Percentiles rank a stretch among this genome's conserved stretches.
These are phyloP conservation scores for Pachydiplax longipennis DNA, from an alignment of 2,888 invertebrate species.

Conservation along the genomic window DNA sequence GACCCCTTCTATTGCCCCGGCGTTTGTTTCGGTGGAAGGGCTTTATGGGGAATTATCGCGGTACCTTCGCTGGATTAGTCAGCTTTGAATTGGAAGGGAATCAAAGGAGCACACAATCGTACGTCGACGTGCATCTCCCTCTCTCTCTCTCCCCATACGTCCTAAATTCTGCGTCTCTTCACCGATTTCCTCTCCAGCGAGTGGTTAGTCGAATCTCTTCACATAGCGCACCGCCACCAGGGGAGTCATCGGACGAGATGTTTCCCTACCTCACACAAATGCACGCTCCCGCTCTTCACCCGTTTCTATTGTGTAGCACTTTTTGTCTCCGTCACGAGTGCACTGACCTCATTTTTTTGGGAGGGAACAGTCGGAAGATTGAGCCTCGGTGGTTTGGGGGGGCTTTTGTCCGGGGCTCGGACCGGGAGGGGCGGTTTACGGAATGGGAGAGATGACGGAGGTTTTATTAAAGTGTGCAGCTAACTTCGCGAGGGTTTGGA, in stretches of 20 bases:
- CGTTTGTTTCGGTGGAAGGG: too few species aligned
- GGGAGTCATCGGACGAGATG: background rate
- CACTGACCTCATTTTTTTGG: background rate
- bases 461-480: background rate
- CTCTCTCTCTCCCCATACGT: background rate
- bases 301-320: background rate
- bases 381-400: background rate
- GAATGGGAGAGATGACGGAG: background rate
- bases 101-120: too few species aligned
- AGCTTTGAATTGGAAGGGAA: too few species aligned
- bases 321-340: background rate
- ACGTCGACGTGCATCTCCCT: too few species aligned
- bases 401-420: background rate
- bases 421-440: background rate
- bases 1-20: background rate
- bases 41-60: too few species aligned
- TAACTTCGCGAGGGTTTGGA: too few species aligned
- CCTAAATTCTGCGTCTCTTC: background rate
- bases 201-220: background rate
- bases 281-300: background rate
- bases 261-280: background rate
- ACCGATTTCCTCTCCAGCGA: background rate
- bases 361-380: background rate
- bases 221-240: background rate
- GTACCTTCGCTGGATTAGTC: too few species aligned